Evolutionary conservation across 2,797 vertebrate genomes (phyloP).

Genomic region (Apogon talboti): DNA sequence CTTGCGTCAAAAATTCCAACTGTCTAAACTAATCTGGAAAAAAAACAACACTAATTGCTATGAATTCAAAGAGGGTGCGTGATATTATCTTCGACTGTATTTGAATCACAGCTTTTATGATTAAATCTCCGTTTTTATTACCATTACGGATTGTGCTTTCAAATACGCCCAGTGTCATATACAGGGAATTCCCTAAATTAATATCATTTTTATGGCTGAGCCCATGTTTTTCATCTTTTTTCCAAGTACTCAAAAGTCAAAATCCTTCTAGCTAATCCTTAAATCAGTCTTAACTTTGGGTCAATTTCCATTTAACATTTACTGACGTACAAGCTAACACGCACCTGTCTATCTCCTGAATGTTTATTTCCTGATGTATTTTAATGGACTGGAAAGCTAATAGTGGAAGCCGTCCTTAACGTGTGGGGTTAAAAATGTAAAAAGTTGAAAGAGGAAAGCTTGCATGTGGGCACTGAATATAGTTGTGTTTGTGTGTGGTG

Average conservation of each 20-base stretch:
- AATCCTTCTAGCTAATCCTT: too few relatives aligned
- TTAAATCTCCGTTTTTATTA: conserved; percentile 56
- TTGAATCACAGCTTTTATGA: conserved; percentile 60
- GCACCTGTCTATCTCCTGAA: conserved; percentile 1
- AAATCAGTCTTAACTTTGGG: too few relatives aligned
- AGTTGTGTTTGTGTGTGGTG: conserved; percentile 9
- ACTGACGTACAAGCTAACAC: background rate
- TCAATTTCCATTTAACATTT: background rate
- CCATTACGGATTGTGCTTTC: conserved; percentile 67
- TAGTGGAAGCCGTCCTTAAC: background rate
- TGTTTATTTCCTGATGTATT: conserved; percentile 5
- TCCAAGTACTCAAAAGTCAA: conserved; percentile 8
- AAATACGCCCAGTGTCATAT: conserved; percentile 55
- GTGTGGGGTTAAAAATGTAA: background rate
- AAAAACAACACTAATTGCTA: conserved; percentile 40
- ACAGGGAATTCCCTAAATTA: conserved; percentile 57
- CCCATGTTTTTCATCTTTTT: conserved; percentile 39
- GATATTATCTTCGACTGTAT: conserved; percentile 26
- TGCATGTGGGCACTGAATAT: background rate
- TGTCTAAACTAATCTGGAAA: background rate
- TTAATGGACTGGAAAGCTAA: background rate
- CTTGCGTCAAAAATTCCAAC: conserved; percentile 22
- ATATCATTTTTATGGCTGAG: conserved; percentile 29
- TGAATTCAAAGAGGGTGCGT: conserved; percentile 13
- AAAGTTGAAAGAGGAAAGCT: background rate